Evolutionary conservation across 2,113 vertebrate species (phyloP), one percentile per base, ranked within the genome.

Genomic region (Turdus rufiventris): DNA sequence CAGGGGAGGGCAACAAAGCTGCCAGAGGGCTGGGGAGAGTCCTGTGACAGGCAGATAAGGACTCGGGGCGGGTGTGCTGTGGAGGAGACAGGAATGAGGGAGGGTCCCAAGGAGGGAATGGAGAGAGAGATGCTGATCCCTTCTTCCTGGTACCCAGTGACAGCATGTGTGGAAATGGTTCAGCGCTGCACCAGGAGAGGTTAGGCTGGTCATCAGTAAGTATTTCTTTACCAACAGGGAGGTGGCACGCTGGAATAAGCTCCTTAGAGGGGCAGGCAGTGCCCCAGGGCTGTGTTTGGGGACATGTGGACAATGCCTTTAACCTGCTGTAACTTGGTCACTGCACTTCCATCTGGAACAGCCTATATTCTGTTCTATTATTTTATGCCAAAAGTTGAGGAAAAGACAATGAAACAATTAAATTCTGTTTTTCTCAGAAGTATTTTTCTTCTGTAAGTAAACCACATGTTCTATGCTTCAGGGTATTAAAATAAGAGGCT

Each of bases 401-500:
- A 66, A 68, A 33, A 60, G 33, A 25, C 14, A 58, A 51, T 47
- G 31, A 36, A 82, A 83, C 29, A 70, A 61, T 63, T 56, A 34
- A 33, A 23, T 36, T 36, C 24, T 77, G 2, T 10, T 61, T 79
- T 51, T 57, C 73, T 43, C 16, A 43, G 18, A 66, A 78, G 4
- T 38, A 3, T 10, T 72, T 79, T 62, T 72, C 47, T 50, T 17
- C 10, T 36, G 14, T 75, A 53, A 67, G 24, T 66, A 61, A 76
- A 40, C 5, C 18, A 17, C 3, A 1, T 0, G 2, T 70, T 50
- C 24, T 45, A 0, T 66, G 28, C 31, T 71, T 91, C 70, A 65
- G 48, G 29, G 18, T 84, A 47, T 77, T 66, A 66, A 83, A 66
- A 70, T 66, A 20, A 3, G 18, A 84, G 29, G 31, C 3, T 71